Conservation (phyloP, 2,113 vertebrate genomes). For the Tragelaphus buxtoni region DNA sequence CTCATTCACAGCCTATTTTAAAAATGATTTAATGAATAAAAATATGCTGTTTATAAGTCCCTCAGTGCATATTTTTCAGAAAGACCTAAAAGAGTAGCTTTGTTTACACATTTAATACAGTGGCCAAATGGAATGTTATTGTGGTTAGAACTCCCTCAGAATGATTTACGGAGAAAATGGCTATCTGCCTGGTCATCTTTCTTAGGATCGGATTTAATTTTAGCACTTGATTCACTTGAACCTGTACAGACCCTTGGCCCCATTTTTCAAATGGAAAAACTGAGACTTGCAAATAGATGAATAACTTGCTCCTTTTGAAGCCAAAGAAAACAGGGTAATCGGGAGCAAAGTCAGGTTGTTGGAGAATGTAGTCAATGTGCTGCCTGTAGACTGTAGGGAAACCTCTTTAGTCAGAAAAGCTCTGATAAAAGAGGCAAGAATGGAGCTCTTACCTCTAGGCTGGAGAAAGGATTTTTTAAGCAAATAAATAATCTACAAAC, state of each 20-base stretch:
- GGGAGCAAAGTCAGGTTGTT: neutral
- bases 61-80: constrained; percentile 53
- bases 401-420: neutral
- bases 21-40: constrained; percentile 70
- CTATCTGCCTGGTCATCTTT: constrained; percentile 5
- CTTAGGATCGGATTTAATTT: constrained; percentile 16
- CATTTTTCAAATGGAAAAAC: neutral
- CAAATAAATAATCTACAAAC: neutral
- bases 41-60: constrained; percentile 63
- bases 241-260: neutral
- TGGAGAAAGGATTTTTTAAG: neutral
- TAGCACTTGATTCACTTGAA: constrained; percentile 32
- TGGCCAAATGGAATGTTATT: neutral
- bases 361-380: neutral
- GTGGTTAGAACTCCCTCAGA: constrained; percentile 46
- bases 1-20: constrained; percentile 58
- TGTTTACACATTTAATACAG: constrained; percentile 56
- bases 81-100: constrained; percentile 44
- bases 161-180: constrained; percentile 36
- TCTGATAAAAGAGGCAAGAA: neutral
- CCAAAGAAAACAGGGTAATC: neutral
- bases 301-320: neutral
- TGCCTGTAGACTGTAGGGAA: neutral
- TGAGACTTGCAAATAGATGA: neutral
- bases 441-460: neutral